Percentiles rank a stretch among this genome's conserved stretches.
These are phyloP conservation scores for Drosophila gunungcola DNA, from an alignment of 1,140 invertebrate species.

Conservation along the genomic window DNA sequence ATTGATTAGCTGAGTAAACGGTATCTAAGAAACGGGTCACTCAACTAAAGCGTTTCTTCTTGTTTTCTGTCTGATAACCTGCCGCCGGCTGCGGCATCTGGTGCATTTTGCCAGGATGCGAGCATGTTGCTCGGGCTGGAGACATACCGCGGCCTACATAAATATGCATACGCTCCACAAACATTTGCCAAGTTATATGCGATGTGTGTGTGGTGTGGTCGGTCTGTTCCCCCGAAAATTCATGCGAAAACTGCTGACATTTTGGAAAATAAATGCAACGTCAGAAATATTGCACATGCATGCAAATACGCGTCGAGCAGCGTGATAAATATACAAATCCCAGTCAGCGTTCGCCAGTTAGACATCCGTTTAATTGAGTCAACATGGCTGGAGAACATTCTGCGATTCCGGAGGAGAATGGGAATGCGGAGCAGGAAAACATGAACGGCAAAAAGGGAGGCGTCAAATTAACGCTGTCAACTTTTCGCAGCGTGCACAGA, in stretches of 20 bases:
- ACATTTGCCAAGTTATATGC: slow-evolving; percentile 62
- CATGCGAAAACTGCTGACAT: slow-evolving; percentile 78
- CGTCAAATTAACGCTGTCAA: slow-evolving; percentile 68
- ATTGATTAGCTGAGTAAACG: no score
- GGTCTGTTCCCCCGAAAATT: slow-evolving; percentile 45
- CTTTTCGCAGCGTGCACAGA: slow-evolving; percentile 47
- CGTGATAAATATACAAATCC: slow-evolving; percentile 75
- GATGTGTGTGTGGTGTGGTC: neutral
- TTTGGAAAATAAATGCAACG: slow-evolving; percentile 76
- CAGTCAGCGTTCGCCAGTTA: slow-evolving; percentile 51
- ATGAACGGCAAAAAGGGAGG: slow-evolving; percentile 14
- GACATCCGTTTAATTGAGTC: slow-evolving; percentile 78
- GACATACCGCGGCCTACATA: slow-evolving; percentile 64
- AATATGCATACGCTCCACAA: slow-evolving; percentile 77
- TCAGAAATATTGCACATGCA: slow-evolving; percentile 76
- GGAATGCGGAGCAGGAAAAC: neutral
- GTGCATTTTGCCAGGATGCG: slow-evolving; percentile 2
- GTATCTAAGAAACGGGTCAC: no score
- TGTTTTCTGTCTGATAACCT: slow-evolving; percentile 21
- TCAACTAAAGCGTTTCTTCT: no score
- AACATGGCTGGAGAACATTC: slow-evolving; percentile 46
- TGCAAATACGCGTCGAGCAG: slow-evolving; percentile 61
- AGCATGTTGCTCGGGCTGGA: slow-evolving; percentile 6
- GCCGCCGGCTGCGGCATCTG: slow-evolving; percentile 29
- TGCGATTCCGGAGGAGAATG: neutral